Evolutionary conservation across 2,888 invertebrate genomes (phyloP).

Genomic region (Liopterus haemorrhoidalis): DNA sequence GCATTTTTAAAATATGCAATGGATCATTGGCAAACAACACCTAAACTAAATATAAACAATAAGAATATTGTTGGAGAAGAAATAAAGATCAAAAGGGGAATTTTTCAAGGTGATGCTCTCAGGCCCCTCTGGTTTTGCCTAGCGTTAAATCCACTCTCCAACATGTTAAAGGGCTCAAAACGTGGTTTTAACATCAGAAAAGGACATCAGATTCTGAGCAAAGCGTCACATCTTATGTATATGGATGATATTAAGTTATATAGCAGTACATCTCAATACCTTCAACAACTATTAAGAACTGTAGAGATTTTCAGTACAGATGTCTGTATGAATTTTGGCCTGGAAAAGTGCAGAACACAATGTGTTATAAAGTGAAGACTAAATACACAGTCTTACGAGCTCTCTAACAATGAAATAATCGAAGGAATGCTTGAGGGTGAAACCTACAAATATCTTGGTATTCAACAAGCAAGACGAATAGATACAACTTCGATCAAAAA

Average conservation of each 20-base stretch:
- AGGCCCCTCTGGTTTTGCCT: constrained; percentile 24
- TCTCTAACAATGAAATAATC: constrained; percentile 7
- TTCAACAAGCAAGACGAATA: constrained; percentile 11
- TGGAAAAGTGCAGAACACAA: too few relatives aligned
- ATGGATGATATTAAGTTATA: constrained; percentile 29
- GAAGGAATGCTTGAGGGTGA: constrained; percentile 9
- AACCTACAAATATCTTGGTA: constrained; percentile 20
- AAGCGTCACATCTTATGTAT: constrained; percentile 25
- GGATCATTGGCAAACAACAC: too few relatives aligned
- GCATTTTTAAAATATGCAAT: too few relatives aligned
- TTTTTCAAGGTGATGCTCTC: constrained; percentile 24
- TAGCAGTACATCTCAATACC: constrained; percentile 9
- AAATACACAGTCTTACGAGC: neutral
- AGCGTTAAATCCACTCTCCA: constrained; percentile 21
- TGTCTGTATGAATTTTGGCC: too few relatives aligned
- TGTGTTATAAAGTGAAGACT: constrained; percentile 8
- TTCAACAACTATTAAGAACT: too few relatives aligned
- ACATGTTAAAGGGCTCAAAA: constrained; percentile 14
- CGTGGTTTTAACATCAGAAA: constrained; percentile 5
- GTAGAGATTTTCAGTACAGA: too few relatives aligned
- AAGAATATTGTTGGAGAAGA: too few relatives aligned
- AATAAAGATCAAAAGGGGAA: constrained; percentile 20
- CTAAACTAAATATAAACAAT: too few relatives aligned
- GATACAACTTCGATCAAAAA: constrained; percentile 4
- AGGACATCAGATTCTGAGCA: too few relatives aligned